phyloP scores from a whole-genome alignment of 2,797 vertebrate genomes.

The Spinibarbus caldwelli region DNA sequence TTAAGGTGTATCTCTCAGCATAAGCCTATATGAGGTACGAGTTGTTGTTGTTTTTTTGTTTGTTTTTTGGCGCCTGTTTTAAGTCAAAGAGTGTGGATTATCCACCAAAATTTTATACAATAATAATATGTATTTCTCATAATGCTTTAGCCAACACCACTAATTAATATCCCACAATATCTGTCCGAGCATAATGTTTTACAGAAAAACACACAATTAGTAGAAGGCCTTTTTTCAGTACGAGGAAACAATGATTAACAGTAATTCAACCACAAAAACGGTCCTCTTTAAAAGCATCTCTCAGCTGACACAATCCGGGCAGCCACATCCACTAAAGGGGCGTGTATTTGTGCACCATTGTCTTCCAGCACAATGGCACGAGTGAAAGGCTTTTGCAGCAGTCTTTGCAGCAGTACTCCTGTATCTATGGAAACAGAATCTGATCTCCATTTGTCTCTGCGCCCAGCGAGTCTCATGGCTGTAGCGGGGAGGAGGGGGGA shows the following conservation, averaged over 20 bases:
- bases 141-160: neutral
- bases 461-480: slow-evolving; percentile 60
- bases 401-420: slow-evolving; percentile 72
- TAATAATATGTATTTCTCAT: neutral
- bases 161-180: neutral
- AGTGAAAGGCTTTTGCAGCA: slow-evolving; percentile 78
- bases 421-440: slow-evolving; percentile 85
- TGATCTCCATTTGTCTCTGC: slow-evolving; percentile 75
- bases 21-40: neutral
- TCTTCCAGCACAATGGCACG: slow-evolving; percentile 77
- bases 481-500: slow-evolving; percentile 31
- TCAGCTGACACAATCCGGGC: slow-evolving; percentile 72
- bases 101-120: neutral
- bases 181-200: neutral
- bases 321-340: slow-evolving; percentile 60
- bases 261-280: slow-evolving; percentile 16
- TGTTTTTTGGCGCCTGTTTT: neutral
- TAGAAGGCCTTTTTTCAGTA: neutral
- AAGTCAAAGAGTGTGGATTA: neutral
- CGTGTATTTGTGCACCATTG: slow-evolving; percentile 75
- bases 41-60: no score
- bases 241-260: slow-evolving; percentile 16
- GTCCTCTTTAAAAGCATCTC: slow-evolving; percentile 68
- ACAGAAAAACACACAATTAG: neutral
- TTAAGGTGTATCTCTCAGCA: neutral